Conservation (phyloP, 2,888 invertebrate species). For the Nymphalis c-album region DNA sequence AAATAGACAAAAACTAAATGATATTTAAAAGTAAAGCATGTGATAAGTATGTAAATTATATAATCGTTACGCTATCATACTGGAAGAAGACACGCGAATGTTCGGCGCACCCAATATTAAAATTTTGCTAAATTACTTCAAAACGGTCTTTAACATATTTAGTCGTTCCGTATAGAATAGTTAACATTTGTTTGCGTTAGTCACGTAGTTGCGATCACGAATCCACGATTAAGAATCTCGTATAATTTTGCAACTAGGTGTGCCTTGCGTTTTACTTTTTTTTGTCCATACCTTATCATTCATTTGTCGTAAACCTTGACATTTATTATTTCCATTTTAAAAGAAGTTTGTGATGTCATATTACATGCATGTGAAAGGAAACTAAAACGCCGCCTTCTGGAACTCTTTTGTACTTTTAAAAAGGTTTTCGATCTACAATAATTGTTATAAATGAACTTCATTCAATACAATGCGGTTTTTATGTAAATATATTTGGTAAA, state of each 20-base stretch:
- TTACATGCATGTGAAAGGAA: not conserved
- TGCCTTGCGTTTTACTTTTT: conserved; percentile 38
- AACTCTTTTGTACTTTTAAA: not conserved
- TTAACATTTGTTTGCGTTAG: conserved; percentile 58
- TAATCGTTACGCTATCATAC: too few relatives aligned
- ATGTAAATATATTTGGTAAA: conserved; percentile 19
- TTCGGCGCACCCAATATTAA: conserved; percentile 21
- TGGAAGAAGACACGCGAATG: too few relatives aligned
- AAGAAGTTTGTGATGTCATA: not conserved
- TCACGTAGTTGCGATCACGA: conserved; percentile 70
- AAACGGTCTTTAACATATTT: conserved; percentile 36
- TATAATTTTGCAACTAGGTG: conserved; percentile 56
- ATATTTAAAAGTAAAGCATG: too few relatives aligned
- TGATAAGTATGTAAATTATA: too few relatives aligned
- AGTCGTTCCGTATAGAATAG: conserved; percentile 42
- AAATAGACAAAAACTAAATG: too few relatives aligned
- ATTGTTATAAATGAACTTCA: not conserved
- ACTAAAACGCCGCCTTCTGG: not conserved
- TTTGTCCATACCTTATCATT: conserved; percentile 41
- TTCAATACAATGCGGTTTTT: conserved; percentile 4
- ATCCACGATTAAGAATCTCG: conserved; percentile 56
- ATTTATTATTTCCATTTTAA: conserved; percentile 3
- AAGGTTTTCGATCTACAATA: not conserved
- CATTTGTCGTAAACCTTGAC: conserved; percentile 8
- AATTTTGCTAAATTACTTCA: conserved; percentile 23